A percentile compares a stretch with the other conserved stretches of the same genome.
These are phyloP conservation scores for Paracyclopina nana DNA, from an alignment of 1,140 invertebrate genomes.

Conservation along the genomic window DNA sequence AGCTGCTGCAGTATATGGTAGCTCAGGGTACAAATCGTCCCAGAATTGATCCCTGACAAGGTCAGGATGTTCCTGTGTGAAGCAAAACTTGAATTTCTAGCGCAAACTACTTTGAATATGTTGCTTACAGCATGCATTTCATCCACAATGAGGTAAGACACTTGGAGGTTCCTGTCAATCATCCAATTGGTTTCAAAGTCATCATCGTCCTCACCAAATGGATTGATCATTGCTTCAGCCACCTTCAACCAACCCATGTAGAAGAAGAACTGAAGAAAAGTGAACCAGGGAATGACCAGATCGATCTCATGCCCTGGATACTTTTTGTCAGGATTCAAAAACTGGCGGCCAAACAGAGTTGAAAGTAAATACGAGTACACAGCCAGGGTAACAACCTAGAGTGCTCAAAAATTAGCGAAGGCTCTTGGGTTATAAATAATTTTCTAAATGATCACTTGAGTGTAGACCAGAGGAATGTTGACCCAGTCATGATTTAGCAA, in stretches of 20 bases:
- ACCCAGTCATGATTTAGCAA: conserved; percentile 36
- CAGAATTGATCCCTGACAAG: conserved; percentile 67
- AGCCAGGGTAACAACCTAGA: conserved; percentile 32
- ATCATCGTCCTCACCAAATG: conserved; percentile 77
- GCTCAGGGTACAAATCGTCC: conserved; percentile 65
- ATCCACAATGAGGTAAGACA: conserved; percentile 63
- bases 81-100: background rate
- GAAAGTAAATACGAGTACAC: conserved; percentile 74
- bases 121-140: conserved; percentile 27
- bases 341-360: conserved; percentile 58
- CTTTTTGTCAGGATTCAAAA: conserved; percentile 32
- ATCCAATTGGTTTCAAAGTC: conserved; percentile 55
- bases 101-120: background rate
- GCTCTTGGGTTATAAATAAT: background rate
- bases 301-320: conserved; percentile 16
- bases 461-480: conserved; percentile 35
- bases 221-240: conserved; percentile 53
- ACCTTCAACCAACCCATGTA: conserved; percentile 78
- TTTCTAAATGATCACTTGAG: conserved; percentile 59
- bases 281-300: conserved; percentile 23
- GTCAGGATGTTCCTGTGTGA: conserved; percentile 56
- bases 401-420: conserved; percentile 20
- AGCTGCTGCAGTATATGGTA: conserved; percentile 62
- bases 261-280: conserved; percentile 50
- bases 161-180: conserved; percentile 57